Percentiles rank a stretch among this genome's conserved stretches.
These are phyloP conservation scores for Carassius gibelio DNA, from an alignment of 2,113 vertebrate genomes.

Conservation along the genomic window DNA sequence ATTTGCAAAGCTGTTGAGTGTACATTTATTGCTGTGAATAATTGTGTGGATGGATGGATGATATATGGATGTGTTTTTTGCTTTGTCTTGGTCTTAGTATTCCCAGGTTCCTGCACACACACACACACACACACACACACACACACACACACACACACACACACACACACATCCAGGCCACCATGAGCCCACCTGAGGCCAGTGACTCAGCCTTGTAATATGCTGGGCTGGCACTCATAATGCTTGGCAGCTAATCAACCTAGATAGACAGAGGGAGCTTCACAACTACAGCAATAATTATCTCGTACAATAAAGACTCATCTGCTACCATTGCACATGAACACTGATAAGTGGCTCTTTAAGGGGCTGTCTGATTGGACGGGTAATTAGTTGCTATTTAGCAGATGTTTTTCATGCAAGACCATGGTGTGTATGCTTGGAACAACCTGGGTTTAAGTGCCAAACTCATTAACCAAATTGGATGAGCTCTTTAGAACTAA, in stretches of 20 bases:
- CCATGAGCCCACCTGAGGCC: not conserved
- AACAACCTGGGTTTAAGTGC: not conserved
- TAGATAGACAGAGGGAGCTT: slow-evolving; percentile 1
- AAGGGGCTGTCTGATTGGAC: slow-evolving; percentile 4
- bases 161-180: not conserved
- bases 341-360: not conserved
- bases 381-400: not conserved
- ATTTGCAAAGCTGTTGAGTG: not conserved
- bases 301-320: slow-evolving; percentile 10
- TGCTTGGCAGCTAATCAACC: slow-evolving; percentile 1
- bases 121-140: not conserved
- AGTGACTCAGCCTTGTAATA: slow-evolving; percentile 31
- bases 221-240: not conserved
- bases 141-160: no score
- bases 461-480: not conserved
- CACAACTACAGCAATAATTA: slow-evolving; percentile 16
- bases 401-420: slow-evolving; percentile 10
- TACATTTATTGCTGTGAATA: no score
- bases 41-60: no score
- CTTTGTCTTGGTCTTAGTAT: not conserved
- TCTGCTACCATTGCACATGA: slow-evolving; percentile 8
- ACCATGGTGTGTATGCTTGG: not conserved
- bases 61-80: not conserved
- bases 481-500: not conserved
- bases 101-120: not conserved